These are phyloP conservation scores for Sardina pilchardus DNA, from an alignment of 2,113 vertebrate species.

Conservation along the genomic window DNA sequence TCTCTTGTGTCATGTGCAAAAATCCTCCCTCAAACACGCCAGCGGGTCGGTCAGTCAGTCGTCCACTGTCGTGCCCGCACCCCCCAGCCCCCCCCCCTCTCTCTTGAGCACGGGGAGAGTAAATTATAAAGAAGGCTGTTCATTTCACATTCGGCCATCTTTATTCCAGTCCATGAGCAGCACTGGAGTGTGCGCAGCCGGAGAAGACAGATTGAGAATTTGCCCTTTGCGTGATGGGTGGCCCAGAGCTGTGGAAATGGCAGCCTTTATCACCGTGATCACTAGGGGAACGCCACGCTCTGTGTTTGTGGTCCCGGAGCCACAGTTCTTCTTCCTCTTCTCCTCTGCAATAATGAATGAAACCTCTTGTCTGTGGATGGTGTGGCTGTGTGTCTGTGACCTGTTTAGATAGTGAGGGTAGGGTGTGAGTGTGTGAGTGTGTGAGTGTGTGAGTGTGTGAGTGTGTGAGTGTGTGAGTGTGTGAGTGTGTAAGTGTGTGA, in stretches of 20 bases:
- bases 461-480: background rate
- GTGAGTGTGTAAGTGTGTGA: background rate
- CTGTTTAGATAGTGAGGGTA: background rate
- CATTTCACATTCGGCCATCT: background rate
- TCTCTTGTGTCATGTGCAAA: background rate
- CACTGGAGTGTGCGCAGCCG: background rate
- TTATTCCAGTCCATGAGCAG: background rate
- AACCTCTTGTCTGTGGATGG: background rate
- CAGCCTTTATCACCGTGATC: background rate
- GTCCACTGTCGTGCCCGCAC: background rate
- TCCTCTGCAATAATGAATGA: background rate
- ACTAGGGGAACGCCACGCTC: background rate
- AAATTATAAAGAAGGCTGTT: background rate
- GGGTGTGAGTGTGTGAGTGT: background rate
- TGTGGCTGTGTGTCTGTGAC: background rate
- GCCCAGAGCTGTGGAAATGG: background rate
- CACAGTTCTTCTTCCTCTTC: background rate
- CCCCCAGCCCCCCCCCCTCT: too few species aligned
- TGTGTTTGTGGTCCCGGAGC: background rate
- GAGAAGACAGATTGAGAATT: background rate
- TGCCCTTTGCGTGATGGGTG: background rate
- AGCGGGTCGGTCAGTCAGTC: too few species aligned
- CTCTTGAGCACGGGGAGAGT: background rate
- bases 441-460: background rate
- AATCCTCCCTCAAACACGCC: background rate